Conservation (phyloP, 2,888 invertebrate genomes). For the Dastarcus helophoroides region DNA sequence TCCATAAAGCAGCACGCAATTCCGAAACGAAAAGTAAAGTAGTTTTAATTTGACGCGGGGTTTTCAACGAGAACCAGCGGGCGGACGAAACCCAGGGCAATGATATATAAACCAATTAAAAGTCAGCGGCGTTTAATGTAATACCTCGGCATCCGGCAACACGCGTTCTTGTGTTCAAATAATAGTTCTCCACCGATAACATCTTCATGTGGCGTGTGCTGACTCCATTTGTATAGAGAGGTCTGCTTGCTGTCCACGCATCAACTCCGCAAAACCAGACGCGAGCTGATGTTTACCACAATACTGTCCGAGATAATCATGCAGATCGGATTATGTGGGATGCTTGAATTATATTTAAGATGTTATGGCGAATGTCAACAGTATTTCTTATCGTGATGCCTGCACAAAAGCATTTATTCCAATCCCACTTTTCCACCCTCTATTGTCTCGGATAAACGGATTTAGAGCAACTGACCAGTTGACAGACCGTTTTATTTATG, state of each 20-base stretch:
- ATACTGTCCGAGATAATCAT: background rate
- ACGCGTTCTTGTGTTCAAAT: conserved; percentile 33
- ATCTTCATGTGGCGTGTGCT: conserved; percentile 30
- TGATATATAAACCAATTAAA: conserved; percentile 36
- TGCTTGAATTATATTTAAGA: conserved; percentile 1
- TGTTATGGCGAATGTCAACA: too few species aligned
- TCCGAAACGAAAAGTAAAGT: too few species aligned
- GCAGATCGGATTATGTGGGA: conserved; percentile 1
- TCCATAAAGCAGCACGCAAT: too few species aligned
- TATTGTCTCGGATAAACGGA: too few species aligned
- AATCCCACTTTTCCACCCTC: too few species aligned
- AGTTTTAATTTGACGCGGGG: too few species aligned
- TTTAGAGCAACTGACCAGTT: too few species aligned
- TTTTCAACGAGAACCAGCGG: too few species aligned
- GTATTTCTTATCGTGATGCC: too few species aligned
- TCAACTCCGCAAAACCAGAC: conserved; percentile 3
- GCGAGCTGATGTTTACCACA: conserved; percentile 1
- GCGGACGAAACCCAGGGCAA: conserved; percentile 20
- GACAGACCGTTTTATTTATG: too few species aligned
- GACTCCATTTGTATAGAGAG: conserved; percentile 31
- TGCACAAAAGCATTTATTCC: too few species aligned
- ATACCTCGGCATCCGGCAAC: conserved; percentile 33
- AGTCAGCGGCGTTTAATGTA: conserved; percentile 34
- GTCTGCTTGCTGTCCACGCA: conserved; percentile 17
- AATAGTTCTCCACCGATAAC: conserved; percentile 28